These are phyloP conservation scores for Batillaria attramentaria DNA, from an alignment of 1,140 invertebrate genomes.

Conservation along the genomic window DNA sequence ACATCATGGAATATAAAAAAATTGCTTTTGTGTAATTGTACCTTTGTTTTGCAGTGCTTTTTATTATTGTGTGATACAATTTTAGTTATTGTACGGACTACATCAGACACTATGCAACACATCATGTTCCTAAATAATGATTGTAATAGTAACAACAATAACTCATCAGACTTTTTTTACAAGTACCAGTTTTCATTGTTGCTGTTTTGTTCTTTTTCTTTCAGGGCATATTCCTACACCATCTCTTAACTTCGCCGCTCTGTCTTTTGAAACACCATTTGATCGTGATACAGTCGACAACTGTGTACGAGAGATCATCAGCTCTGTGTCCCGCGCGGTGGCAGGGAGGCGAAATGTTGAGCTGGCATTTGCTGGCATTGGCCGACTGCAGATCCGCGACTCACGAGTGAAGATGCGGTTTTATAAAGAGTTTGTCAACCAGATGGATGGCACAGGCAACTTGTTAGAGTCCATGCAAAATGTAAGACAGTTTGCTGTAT, in stretches of 20 bases:
- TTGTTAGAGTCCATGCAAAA: slow-evolving; percentile 67
- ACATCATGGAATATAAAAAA: too few relatives aligned
- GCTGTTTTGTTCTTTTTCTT: slow-evolving; percentile 45
- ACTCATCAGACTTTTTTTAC: too few relatives aligned
- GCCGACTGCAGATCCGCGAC: slow-evolving; percentile 67
- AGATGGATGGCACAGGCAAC: slow-evolving; percentile 68
- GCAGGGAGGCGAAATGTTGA: slow-evolving; percentile 66
- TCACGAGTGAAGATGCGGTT: slow-evolving; percentile 71
- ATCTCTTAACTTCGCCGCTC: slow-evolving; percentile 67
- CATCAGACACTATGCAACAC: not conserved
- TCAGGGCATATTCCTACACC: slow-evolving; percentile 68
- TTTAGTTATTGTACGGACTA: not conserved
- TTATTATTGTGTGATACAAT: too few relatives aligned
- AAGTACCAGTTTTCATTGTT: too few relatives aligned
- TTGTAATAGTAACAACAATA: not conserved
- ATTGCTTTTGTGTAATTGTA: too few relatives aligned
- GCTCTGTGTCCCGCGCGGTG: slow-evolving; percentile 61
- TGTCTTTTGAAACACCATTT: slow-evolving; percentile 69
- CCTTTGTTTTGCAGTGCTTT: too few relatives aligned
- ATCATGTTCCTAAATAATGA: not conserved
- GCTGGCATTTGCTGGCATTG: slow-evolving; percentile 68
- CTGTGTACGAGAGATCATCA: slow-evolving; percentile 69
- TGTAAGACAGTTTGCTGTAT: slow-evolving; percentile 55
- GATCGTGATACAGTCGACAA: slow-evolving; percentile 69
- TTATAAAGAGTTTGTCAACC: slow-evolving; percentile 71